Evolutionary conservation across 2,888 invertebrate species (phyloP), one percentile per base, ranked within the genome.

Genomic region (Nycteola revayana): DNA sequence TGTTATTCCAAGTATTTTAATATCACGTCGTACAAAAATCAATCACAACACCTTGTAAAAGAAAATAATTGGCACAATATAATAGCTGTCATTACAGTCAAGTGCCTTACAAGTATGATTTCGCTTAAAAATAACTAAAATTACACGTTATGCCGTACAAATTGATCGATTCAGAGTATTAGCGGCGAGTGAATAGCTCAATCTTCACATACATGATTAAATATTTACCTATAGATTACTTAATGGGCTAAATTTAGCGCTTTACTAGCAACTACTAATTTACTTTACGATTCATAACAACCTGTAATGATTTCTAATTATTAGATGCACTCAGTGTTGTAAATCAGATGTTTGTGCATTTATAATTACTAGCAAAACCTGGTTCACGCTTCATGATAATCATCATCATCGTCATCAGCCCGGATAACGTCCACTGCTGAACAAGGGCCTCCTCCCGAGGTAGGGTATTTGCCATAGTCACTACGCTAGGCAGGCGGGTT

Each of bases 181-280:
- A 52, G 57, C 43, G 41, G 38, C 42, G 37, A 55, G 45, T 43
- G 45, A 51, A 59, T 36, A 45, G 62, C 57, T 65, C 61, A 66
- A 60, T 68, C 54, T 60, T 45, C 49, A 47, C 35, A 51, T 42
- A 49, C 49, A 59, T 65, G 59, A 66, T 65, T 60, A 62, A 35
- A 49, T 63, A 69, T 73, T 72, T 72, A 65, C 64, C 64, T 66
- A 64, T 54, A 66, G 63, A 70, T 72, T 68, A 64, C 71, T 75
- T 72, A 73, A 73, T 74, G 69, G 65, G 62, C 59, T 47, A 60
- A 54, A 69, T 67, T 74, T 74, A 67, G 64, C 66, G 60, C 66
- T 66, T 62, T 44, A 36, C 50, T 58, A 62, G 47, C 46, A 53
- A 37, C 47, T 36, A 44, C 31, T n/a, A 49, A 47, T 36, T 48